A percentile compares a stretch with the other conserved stretches of the same genome.
phyloP scores from a whole-genome alignment of 1,140 invertebrate genomes.

The Zaprionus nigranus region DNA sequence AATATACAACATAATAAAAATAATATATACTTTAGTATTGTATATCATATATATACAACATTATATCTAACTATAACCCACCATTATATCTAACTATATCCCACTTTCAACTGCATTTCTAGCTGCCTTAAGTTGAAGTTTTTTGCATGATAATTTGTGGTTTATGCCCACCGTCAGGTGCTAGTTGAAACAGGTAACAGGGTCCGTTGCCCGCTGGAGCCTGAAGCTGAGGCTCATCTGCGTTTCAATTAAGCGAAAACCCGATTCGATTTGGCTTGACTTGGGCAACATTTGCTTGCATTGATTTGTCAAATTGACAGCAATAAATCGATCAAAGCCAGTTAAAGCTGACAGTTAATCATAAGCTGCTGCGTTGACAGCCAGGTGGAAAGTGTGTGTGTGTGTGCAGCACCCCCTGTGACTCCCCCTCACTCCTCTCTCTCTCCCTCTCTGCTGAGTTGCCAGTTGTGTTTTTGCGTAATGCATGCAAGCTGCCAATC shows the following conservation, averaged over 20 bases:
- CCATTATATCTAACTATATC: no score
- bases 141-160: background rate
- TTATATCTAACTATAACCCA: no score
- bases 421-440: background rate
- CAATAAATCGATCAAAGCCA: slow-evolving; percentile 80
- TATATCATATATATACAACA: no score
- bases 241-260: slow-evolving; percentile 68
- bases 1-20: no score
- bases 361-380: slow-evolving; percentile 67
- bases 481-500: slow-evolving; percentile 78
- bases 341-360: slow-evolving; percentile 76
- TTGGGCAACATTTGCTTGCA: slow-evolving; percentile 56
- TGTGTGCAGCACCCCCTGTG: background rate
- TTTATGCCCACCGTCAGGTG: background rate
- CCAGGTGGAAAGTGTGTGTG: background rate
- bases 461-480: slow-evolving; percentile 53
- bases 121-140: background rate
- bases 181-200: slow-evolving; percentile 30
- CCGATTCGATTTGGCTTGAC: slow-evolving; percentile 17
- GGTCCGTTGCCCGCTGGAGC: background rate
- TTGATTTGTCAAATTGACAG: slow-evolving; percentile 83
- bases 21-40: no score
- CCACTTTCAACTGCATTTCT: background rate
- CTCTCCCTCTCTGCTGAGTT: background rate
- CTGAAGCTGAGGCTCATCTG: slow-evolving; percentile 16